Conservation (phyloP, 1,140 invertebrate genomes). For the Venustaconcha ellipsiformis region DNA sequence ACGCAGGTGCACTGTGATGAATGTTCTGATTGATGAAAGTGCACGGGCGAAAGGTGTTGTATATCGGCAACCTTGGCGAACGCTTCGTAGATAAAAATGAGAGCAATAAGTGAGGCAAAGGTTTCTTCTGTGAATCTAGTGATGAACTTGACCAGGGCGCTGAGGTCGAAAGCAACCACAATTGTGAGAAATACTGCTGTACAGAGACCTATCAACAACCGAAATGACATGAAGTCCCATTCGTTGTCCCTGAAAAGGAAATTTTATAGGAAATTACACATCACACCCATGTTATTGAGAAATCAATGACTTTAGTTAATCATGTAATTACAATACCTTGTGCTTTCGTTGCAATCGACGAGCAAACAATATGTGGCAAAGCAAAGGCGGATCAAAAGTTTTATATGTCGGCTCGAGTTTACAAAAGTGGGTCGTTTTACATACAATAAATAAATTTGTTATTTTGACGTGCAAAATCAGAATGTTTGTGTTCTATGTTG, state of each 20-base stretch:
- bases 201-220: conserved; percentile 96
- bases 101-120: conserved; percentile 97
- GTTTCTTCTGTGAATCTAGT: conserved; percentile 99
- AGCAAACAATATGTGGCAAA: no score
- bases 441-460: no score
- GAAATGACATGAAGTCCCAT: conserved; percentile 94
- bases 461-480: no score
- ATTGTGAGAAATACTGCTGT: conserved; percentile 88
- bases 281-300: no score
- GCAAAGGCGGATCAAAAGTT: no score
- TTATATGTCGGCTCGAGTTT: no score
- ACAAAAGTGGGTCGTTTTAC: no score
- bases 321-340: no score
- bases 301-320: no score
- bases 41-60: conserved; percentile 40
- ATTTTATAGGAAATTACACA: not conserved
- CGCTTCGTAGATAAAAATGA: conserved; percentile 99
- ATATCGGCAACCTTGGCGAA: conserved; percentile 69
- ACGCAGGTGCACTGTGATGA: conserved; percentile 48
- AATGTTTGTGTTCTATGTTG: no score
- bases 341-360: no score
- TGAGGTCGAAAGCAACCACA: conserved; percentile 94
- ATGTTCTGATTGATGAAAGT: conserved; percentile 35
- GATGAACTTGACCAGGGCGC: conserved; percentile 97
- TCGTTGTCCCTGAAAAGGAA: conserved; percentile 72